Percentiles rank a stretch among this genome's conserved stretches.
phyloP scores from a whole-genome alignment of 2,888 invertebrate genomes.

The Cerastis rubricosa region DNA sequence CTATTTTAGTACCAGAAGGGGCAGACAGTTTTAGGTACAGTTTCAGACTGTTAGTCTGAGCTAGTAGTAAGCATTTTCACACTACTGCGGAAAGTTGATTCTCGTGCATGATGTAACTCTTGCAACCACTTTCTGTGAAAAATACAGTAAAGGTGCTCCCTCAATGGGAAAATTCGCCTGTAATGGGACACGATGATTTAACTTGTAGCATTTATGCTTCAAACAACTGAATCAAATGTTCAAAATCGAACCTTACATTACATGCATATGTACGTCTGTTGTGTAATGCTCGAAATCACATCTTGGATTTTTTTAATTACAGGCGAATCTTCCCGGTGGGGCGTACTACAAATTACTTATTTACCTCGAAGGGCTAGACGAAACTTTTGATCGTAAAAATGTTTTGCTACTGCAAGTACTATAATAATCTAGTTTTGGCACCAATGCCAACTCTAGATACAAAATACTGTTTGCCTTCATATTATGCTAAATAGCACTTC shows the following conservation, averaged over 20 bases:
- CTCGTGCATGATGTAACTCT: not conserved
- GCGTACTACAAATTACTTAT: not conserved
- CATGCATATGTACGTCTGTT: too few species aligned
- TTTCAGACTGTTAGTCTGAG: not conserved
- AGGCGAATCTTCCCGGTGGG: too few species aligned
- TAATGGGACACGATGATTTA: too few species aligned
- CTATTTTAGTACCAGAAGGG: not conserved
- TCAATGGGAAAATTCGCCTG: not conserved
- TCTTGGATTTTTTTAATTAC: not conserved
- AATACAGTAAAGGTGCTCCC: not conserved
- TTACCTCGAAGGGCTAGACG: conserved; percentile 17
- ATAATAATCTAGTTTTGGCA: conserved; percentile 42
- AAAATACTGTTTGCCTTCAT: conserved; percentile 39
- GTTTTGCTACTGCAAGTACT: conserved; percentile 33
- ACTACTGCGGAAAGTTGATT: not conserved
- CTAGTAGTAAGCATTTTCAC: too few species aligned
- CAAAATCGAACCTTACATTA: not conserved
- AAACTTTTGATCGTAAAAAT: conserved; percentile 44
- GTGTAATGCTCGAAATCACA: not conserved
- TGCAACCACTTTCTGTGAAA: not conserved
- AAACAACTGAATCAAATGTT: too few species aligned
- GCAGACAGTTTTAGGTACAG: not conserved
- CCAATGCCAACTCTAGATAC: conserved; percentile 37
- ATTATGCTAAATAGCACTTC: conserved; percentile 28
- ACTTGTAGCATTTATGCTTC: too few species aligned